phyloP scores from a whole-genome alignment of 2,113 vertebrate species.

The Alligator mississippiensis region DNA sequence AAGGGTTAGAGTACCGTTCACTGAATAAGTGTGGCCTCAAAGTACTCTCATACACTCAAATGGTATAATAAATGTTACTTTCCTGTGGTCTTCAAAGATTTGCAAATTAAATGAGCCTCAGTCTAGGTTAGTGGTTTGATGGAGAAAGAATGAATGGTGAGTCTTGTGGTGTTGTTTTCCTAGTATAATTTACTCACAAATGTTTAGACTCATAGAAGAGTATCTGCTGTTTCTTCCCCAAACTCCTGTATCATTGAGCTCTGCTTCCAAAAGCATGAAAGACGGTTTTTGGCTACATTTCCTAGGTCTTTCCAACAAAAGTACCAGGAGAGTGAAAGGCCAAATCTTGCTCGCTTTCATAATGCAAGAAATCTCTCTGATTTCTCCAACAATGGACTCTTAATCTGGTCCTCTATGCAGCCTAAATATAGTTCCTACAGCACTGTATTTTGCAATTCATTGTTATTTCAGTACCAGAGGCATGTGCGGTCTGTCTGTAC shows the following conservation, averaged over 20 bases:
- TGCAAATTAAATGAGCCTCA: neutral
- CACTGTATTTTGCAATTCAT: neutral
- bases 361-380: neutral
- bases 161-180: neutral
- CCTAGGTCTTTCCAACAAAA: neutral
- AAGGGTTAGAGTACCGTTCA: neutral
- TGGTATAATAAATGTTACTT: neutral
- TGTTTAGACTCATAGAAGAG: neutral
- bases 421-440: neutral
- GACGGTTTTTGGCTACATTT: neutral
- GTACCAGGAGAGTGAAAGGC: neutral
- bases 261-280: neutral
- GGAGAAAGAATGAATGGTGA: neutral
- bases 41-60: neutral
- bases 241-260: neutral
- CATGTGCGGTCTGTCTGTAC: neutral
- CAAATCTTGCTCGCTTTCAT: neutral
- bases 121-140: neutral
- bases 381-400: neutral
- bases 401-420: neutral
- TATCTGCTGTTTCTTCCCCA: neutral
- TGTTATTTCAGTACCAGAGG: neutral
- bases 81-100: neutral
- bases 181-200: neutral
- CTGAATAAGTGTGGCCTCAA: neutral